Conservation (phyloP, 2,888 invertebrate species). For the Apamea monoglypha region DNA sequence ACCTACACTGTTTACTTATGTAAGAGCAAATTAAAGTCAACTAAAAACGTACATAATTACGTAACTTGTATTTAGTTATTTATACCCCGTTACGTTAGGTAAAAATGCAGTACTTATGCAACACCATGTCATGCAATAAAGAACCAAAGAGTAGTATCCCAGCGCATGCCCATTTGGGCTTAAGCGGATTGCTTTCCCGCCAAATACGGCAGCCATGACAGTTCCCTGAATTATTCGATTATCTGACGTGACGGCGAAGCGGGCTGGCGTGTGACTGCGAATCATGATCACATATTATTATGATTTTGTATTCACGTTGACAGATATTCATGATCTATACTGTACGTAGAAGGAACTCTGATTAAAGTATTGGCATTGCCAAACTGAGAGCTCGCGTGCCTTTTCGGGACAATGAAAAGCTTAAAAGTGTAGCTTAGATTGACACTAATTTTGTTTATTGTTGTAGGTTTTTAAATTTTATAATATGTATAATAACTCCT, state of each 20-base stretch:
- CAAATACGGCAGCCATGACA: conserved; percentile 88
- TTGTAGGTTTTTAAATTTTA: conserved; percentile 25
- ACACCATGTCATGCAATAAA: conserved; percentile 82
- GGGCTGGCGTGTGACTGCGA: conserved; percentile 68
- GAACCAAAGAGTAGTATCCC: conserved; percentile 82
- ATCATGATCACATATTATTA: conserved; percentile 78
- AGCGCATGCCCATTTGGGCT: conserved; percentile 84
- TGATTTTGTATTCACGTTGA: conserved; percentile 69
- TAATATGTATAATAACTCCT: not conserved
- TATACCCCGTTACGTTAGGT: conserved; percentile 66
- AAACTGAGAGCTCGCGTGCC: conserved; percentile 76
- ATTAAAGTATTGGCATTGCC: conserved; percentile 82
- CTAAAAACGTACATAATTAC: conserved; percentile 33
- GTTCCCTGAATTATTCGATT: conserved; percentile 88
- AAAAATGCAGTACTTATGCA: conserved; percentile 80
- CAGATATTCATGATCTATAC: conserved; percentile 63
- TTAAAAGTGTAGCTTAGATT: conserved; percentile 54
- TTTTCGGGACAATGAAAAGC: conserved; percentile 65
- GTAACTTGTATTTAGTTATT: conserved; percentile 49
- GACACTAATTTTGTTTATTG: conserved; percentile 64
- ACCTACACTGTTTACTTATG: conserved; percentile 12
- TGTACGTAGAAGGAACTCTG: conserved; percentile 75
- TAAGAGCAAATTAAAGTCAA: conserved; percentile 33
- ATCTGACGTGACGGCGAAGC: conserved; percentile 81
- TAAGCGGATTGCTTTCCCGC: conserved; percentile 90